A percentile compares a stretch with the other conserved stretches of the same genome.
phyloP scores from a whole-genome alignment of 2,888 invertebrate genomes.

The Amaurobius ferox region DNA sequence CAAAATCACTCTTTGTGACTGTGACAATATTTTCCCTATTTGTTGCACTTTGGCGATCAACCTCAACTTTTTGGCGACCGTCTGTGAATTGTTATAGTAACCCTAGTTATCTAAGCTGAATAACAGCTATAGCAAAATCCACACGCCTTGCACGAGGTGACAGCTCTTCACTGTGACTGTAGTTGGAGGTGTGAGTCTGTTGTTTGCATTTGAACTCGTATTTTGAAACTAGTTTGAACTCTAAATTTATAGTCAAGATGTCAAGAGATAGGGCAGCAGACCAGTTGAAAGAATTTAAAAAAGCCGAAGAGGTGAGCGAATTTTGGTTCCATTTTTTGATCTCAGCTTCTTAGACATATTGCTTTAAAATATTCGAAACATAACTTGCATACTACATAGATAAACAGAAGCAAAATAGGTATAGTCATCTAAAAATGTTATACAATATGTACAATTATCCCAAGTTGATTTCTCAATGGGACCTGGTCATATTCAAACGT shows the following conservation, averaged over 20 bases:
- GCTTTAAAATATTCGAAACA: not conserved
- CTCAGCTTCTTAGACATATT: not conserved
- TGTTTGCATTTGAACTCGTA: not conserved
- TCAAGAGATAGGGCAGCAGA: constrained; percentile 69
- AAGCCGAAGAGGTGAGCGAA: constrained; percentile 32
- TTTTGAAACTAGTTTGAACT: not conserved
- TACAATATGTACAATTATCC: too few species aligned
- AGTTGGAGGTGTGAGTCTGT: not conserved
- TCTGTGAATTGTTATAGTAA: not conserved
- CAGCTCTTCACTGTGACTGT: not conserved
- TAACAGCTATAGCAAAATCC: not conserved
- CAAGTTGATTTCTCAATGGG: too few species aligned
- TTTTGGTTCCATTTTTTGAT: not conserved
- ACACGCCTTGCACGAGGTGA: not conserved
- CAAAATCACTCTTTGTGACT: too few species aligned
- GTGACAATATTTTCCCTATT: too few species aligned
- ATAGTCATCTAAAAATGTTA: too few species aligned
- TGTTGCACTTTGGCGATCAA: not conserved
- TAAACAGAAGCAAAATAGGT: too few species aligned
- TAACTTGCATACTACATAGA: not conserved
- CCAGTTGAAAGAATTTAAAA: constrained; percentile 58
- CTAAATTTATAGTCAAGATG: constrained; percentile 30
- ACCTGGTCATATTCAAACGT: too few species aligned
- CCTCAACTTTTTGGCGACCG: not conserved
- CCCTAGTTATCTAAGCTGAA: not conserved